Percentiles rank a stretch among this genome's conserved stretches.
Conservation (phyloP, 2,797 vertebrate species). For the Hipposideros larvatus region DNA sequence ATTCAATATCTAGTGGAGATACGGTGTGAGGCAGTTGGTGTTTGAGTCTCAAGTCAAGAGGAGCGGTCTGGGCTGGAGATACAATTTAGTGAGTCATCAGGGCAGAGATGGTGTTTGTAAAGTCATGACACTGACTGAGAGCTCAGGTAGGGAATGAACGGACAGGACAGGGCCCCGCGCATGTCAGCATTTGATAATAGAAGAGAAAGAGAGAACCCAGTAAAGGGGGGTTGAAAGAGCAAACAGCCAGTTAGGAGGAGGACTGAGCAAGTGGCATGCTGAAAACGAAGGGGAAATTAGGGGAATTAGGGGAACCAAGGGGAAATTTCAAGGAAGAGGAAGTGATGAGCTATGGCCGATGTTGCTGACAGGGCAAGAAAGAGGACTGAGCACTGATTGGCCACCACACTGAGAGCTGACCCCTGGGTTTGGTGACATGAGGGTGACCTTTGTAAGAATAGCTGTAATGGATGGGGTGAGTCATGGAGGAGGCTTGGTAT, state of each 20-base stretch:
- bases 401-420: neutral
- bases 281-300: neutral
- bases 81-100: neutral
- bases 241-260: neutral
- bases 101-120: neutral
- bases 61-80: neutral
- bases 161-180: neutral
- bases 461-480: neutral
- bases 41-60: neutral
- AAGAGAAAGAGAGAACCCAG: neutral
- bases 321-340: neutral
- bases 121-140: neutral
- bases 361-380: neutral
- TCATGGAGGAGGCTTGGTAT: neutral
- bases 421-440: neutral
- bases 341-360: neutral
- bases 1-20: neutral
- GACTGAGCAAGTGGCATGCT: neutral
- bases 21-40: neutral
- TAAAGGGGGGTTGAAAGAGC: neutral
- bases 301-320: neutral
- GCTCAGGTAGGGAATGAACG: neutral
- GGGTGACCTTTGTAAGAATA: neutral
- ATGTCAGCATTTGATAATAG: neutral
- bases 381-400: neutral